These are phyloP conservation scores for Arctia plantaginis DNA, from an alignment of 2,888 invertebrate genomes.

Conservation along the genomic window DNA sequence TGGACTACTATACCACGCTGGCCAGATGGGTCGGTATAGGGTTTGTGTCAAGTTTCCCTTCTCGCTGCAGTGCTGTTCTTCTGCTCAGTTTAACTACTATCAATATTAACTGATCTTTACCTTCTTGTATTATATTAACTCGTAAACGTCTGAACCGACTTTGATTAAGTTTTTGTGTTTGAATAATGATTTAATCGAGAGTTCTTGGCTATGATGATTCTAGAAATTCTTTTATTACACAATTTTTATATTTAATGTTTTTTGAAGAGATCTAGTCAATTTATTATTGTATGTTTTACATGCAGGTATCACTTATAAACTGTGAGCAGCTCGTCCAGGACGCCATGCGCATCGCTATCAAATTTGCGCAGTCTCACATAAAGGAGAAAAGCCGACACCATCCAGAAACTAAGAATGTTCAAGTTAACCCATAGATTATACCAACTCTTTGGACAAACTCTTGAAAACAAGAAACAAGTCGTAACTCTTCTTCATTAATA, in stretches of 20 bases:
- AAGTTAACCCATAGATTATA: not conserved
- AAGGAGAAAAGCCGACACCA: constrained; percentile 35
- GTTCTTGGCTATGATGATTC: not conserved
- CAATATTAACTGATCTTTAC: too few species aligned
- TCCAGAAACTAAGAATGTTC: constrained; percentile 37
- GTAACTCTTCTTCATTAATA: not conserved
- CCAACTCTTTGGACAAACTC: not conserved
- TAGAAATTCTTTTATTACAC: not conserved
- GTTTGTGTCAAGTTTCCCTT: too few species aligned
- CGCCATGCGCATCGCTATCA: constrained; percentile 86
- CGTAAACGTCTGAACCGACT: not conserved
- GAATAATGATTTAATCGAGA: not conserved
- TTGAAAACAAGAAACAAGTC: not conserved
- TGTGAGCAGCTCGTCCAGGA: constrained; percentile 88
- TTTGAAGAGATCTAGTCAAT: not conserved
- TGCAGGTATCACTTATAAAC: constrained; percentile 80
- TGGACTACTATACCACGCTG: too few species aligned
- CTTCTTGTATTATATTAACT: not conserved
- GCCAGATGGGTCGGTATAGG: too few species aligned
- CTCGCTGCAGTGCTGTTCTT: too few species aligned
- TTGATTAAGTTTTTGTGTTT: not conserved
- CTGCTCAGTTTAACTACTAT: too few species aligned
- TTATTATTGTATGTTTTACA: not conserved
- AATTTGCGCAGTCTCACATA: constrained; percentile 76
- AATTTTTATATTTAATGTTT: not conserved